A percentile compares a stretch with the other conserved stretches of the same genome.
These are phyloP conservation scores for Anthopleura xanthogrammica DNA, from an alignment of 92 coral and sea anemone species.

Conservation along the genomic window DNA sequence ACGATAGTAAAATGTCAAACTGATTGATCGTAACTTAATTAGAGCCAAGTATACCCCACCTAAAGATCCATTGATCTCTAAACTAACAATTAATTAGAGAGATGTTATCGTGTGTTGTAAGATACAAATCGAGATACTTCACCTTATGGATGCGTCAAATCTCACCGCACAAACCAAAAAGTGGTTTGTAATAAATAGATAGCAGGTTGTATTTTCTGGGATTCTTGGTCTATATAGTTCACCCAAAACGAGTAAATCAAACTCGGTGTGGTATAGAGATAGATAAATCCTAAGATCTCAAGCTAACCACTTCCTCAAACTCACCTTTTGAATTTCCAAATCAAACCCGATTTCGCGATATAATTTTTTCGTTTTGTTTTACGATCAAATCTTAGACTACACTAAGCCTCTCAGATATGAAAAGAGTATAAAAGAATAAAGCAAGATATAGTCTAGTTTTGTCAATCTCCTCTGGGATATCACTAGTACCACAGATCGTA, in stretches of 20 bases:
- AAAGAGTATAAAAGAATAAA: no score
- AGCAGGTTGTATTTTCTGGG: not conserved
- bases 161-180: constrained; percentile 17
- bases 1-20: constrained; percentile 23
- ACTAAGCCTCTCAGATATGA: not conserved
- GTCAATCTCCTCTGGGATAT: no score
- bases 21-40: constrained; percentile 51
- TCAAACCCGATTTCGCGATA: not conserved
- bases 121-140: not conserved
- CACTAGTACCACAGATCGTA: no score
- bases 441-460: no score
- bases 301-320: constrained; percentile 3
- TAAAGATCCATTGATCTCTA: constrained; percentile 24
- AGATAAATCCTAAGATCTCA: not conserved
- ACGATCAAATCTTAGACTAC: not conserved
- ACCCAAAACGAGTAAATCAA: not conserved
- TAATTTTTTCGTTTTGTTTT: not conserved
- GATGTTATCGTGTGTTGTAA: not conserved
- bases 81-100: constrained; percentile 41
- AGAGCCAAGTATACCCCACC: constrained; percentile 36
- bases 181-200: not conserved
- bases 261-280: not conserved
- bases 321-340: not conserved
- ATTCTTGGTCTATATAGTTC: not conserved
- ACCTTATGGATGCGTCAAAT: constrained; percentile 4